Evolutionary conservation across 92 coral and sea anemone species (phyloP), one percentile per base, ranked within the genome.

Genomic region (Pocillopora meandrina): DNA sequence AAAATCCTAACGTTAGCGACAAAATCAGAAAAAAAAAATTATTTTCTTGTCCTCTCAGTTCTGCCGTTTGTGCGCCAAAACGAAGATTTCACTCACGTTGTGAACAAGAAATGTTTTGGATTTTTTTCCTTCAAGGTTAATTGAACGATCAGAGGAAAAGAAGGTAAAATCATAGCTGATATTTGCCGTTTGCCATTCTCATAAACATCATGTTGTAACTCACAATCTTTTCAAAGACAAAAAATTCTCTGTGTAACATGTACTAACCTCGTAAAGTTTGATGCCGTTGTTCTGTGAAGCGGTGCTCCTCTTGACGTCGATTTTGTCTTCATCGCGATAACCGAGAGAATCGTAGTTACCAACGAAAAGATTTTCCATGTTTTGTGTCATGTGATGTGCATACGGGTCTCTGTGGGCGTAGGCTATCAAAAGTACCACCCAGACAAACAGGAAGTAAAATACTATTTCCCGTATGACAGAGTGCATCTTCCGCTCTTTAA

Each of bases 351-450:
- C 85, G 76, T 86, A 86, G 70, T 72, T 81, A 49, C 95, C 93
- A 47, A 86, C 82, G 69, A 96, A 91, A 77, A 89, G 87, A 75
- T 96, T 90, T 49, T 93, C 90, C 81, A 94, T 85, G 69, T 93
- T 90, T 75, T 89, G 93, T 10, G 98, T 89, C 94, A 96, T 75
- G 72, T 61, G 82, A 77, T 92, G 93, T 63, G 99, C 98, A 80
- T 96, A 90, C 69, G 99, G 98, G 89, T 96, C 99, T 68, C 95
- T 92, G 89, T 96, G 95, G 62, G 95, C 99, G 49, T 96, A 94
- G 12, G 99, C 99, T 62, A 91, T 91, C 76, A 95, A 76, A 23
- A 96, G 84, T 12, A 96, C 98, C 68, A 96, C 81, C 98, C 98
- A 94, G 81, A 95, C 98, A 84, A 96, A 96, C 88, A 96, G 20